Conservation (phyloP, 2,113 vertebrate genomes). For the Cyprinodon brontotheroides region DNA sequence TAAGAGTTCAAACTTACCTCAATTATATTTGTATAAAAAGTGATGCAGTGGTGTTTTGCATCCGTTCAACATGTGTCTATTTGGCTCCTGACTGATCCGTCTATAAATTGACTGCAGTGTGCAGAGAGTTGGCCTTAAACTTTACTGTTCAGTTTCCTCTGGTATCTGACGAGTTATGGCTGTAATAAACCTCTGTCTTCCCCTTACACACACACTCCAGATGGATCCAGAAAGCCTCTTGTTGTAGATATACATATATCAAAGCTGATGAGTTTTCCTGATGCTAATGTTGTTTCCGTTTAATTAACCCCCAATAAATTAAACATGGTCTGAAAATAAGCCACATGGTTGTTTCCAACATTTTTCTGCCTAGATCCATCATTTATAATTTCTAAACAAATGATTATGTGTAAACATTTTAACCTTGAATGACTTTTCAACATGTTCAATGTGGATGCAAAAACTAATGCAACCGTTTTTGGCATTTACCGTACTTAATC, state of each 20-base stretch:
- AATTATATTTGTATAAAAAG: neutral
- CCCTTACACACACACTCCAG: neutral
- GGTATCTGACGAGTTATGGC: conserved; percentile 63
- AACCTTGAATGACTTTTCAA: neutral
- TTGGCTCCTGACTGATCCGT: conserved; percentile 17
- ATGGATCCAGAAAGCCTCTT: neutral
- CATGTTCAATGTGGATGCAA: neutral
- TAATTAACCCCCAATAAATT: conserved; percentile 68
- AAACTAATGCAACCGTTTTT: no score
- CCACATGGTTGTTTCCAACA: conserved; percentile 13
- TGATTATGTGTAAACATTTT: neutral
- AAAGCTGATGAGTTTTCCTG: conserved; percentile 55
- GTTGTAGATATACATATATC: conserved; percentile 49
- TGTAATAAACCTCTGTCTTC: conserved; percentile 58
- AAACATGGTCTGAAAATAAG: conserved; percentile 39
- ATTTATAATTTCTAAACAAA: neutral
- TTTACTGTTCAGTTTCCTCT: conserved; percentile 61
- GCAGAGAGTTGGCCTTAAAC: conserved; percentile 63
- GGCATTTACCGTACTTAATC: no score
- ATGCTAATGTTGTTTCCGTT: conserved; percentile 61
- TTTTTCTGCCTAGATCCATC: neutral
- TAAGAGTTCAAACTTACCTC: neutral
- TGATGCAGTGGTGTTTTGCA: conserved; percentile 8
- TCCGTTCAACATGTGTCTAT: conserved; percentile 24
- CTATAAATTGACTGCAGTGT: conserved; percentile 43